A percentile compares a stretch with the other conserved stretches of the same genome.
Evolutionary conservation across 2,113 vertebrate genomes (phyloP).

Genomic region (Mustelus asterias): DNA sequence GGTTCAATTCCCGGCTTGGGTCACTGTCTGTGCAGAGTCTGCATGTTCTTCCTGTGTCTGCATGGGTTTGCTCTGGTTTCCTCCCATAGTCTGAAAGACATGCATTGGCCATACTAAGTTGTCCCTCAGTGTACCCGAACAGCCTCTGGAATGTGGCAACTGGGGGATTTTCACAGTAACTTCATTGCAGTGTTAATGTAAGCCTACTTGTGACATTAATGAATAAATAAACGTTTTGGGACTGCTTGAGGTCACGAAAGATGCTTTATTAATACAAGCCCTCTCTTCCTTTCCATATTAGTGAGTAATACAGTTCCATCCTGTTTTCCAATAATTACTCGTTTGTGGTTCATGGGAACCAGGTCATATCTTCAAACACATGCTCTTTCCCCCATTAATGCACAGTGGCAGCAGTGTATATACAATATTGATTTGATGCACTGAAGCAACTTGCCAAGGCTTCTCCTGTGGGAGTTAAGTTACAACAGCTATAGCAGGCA

Average conservation of each 20-base stretch:
- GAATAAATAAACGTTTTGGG: background rate
- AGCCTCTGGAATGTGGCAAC: too few relatives aligned
- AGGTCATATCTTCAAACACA: background rate
- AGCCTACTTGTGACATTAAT: too few relatives aligned
- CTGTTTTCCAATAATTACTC: background rate
- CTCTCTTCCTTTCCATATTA: background rate
- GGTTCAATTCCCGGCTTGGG: too few relatives aligned
- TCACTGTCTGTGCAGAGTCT: too few relatives aligned
- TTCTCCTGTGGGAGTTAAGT: background rate
- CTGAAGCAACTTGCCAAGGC: background rate
- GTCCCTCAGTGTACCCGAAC: too few relatives aligned
- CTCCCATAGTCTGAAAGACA: too few relatives aligned
- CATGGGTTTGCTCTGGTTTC: too few relatives aligned
- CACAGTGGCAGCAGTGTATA: background rate
- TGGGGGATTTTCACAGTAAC: too few relatives aligned
- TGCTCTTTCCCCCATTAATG: background rate
- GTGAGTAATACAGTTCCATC: background rate
- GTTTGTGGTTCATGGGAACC: background rate
- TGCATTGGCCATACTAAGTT: too few relatives aligned
- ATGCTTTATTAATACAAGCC: background rate
- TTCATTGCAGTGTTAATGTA: too few relatives aligned
- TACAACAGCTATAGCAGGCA: too few relatives aligned
- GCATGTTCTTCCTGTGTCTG: too few relatives aligned
- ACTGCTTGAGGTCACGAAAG: background rate
- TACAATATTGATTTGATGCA: background rate